Base-by-base conservation (phyloP, 2,888 invertebrate genomes). In the Pinctada fucata region DNA sequence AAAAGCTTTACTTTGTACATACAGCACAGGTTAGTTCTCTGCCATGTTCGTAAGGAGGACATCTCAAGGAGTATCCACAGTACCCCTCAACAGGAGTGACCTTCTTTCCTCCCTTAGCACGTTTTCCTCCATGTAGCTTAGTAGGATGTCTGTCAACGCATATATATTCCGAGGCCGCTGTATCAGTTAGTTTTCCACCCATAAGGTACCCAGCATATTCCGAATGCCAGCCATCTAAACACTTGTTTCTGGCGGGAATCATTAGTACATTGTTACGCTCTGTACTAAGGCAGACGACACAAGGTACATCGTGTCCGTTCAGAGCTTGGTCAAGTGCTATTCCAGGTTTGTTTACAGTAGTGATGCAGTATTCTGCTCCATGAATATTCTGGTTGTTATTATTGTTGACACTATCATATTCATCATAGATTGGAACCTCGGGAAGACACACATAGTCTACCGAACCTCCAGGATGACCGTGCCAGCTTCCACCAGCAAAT, bases 1-100 rank as follows among this genome's bases (percentile, higher is more conserved):
- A 31, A 31, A 31, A 31, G 31, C 3, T 70, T n/a, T 70, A 70
- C 31, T 70, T 50, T n/a, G 51, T 47, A 45, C 70, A 70, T 16
- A 70, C 70, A n/a, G 31, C 52, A 31, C 70, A 70, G 2, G 70
- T 70, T 16, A 70, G 48, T 13, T 70, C 70, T 70, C 70, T n/a
- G 5, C 70, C 70, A 8, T n/a, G 16, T 51, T 8, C n/a, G 16
- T 70, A 49, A 16, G 70, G 70, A 70, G 70, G 70, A 51, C 70
- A 70, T 45, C 45, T 51, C 5, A 70, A 31, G 3, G 70, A 31
- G 5, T 10, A 16, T 8, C 70, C 50, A 3, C 70, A 16, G 4
- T 45, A 50, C 8, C 50, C 31, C 16, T 70, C 70, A 10, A 70
- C 70, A 47, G 70, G 70, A 10, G 50, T 52, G 10, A 70, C n/a